phyloP scores from a whole-genome alignment of 2,888 invertebrate species.

The Melieria omissa region DNA sequence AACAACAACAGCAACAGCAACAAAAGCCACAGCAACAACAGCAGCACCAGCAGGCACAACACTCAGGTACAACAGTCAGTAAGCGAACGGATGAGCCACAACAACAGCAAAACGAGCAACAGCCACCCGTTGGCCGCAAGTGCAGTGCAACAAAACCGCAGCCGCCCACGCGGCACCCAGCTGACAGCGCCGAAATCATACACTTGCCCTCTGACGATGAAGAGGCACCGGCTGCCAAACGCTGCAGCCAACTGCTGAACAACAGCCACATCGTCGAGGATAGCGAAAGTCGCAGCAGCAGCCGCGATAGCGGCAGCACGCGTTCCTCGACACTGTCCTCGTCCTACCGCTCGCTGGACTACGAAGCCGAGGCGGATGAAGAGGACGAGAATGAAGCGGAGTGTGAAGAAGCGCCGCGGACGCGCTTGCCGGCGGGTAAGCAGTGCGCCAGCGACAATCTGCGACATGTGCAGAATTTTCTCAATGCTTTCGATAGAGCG shows the following conservation, averaged over 20 bases:
- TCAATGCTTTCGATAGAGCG: conserved; percentile 56
- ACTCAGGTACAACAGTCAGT: too few relatives aligned
- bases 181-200: conserved; percentile 37
- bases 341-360: conserved; percentile 52
- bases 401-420: conserved; percentile 52
- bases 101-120: conserved; percentile 21
- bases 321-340: conserved; percentile 43
- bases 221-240: conserved; percentile 27
- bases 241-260: too few relatives aligned
- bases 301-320: conserved; percentile 23
- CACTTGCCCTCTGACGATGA: conserved; percentile 38
- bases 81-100: conserved; percentile 28
- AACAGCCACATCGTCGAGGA: neutral
- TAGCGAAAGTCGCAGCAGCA: neutral
- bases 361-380: conserved; percentile 53
- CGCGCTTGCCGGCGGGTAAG: conserved; percentile 34
- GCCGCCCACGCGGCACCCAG: neutral
- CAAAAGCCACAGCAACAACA: conserved; percentile 4
- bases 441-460: conserved; percentile 54
- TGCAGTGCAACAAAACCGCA: neutral
- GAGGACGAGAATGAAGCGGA: conserved; percentile 55
- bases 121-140: neutral
- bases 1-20: conserved; percentile 7
- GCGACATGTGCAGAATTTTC: conserved; percentile 60
- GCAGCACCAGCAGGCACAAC: neutral